Base-by-base conservation (phyloP, 2,888 invertebrate genomes). In the Rutpela maculata region DNA sequence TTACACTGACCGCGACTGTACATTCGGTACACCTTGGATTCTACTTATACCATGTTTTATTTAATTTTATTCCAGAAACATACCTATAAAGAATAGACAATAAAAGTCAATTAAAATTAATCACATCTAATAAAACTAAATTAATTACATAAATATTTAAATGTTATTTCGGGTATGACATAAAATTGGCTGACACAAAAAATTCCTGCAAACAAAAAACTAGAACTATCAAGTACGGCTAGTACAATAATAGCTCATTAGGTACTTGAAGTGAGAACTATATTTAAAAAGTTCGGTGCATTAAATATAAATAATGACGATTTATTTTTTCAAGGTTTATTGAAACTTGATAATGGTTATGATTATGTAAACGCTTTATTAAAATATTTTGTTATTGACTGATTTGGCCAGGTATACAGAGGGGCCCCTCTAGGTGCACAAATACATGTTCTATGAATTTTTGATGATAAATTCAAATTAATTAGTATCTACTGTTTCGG, bases 261-360 rank as follows among this genome's bases (percentile, higher is more conserved):
- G 31, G 15, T 63, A 35, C 31, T 35, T n/a, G n/a, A n/a, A n/a
- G 62, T 35, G 35, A 63, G 31, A 35, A 35, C 31, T 35, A n/a
- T 63, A 63, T 35, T 63, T 35, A 63, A 15, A 63, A 62, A 63
- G 31, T 35, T 35, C 17, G 35, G 19, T 65, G 65, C 65, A 65
- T 65, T 65, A 43, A 43, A 43, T 65, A 43, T 65, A 65, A 65
- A 65, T 65, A 65, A 65, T 43, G 65, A 65, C 63, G 38, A 22
- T 43, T 65, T 65, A 65, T 43, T 65, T 65, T 65, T 65, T 65
- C 65, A 65, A 65, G 65, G 65, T 65, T 65, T 65, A 65, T 65
- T 65, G 65, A 43, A 65, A 65, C 65, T 43, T 43, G 43, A 65
- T 65, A 65, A 43, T 43, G 43, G 22, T 65, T 65, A 63, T 63